These are phyloP conservation scores for Allolobophora icterica DNA, from an alignment of 2,888 invertebrate genomes.

Conservation along the genomic window DNA sequence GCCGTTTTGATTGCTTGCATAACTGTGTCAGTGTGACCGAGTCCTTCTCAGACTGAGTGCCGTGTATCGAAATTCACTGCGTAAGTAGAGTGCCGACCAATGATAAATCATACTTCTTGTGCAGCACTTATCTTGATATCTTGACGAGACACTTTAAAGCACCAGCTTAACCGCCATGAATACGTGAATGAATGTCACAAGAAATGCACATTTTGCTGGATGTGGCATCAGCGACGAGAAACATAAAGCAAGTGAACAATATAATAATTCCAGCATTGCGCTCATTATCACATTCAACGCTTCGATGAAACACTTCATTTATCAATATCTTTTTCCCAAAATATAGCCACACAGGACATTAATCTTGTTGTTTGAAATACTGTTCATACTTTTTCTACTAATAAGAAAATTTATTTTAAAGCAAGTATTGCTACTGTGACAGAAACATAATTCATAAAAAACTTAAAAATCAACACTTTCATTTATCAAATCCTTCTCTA, in stretches of 20 bases:
- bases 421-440: neutral
- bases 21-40: neutral
- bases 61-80: neutral
- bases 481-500: neutral
- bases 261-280: no score
- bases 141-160: neutral
- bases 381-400: neutral
- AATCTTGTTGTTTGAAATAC: neutral
- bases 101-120: neutral
- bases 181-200: neutral
- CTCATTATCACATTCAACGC: neutral
- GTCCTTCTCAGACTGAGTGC: neutral
- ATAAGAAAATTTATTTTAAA: neutral
- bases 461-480: neutral
- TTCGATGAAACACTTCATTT: neutral
- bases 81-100: neutral
- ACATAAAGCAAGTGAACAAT: neutral
- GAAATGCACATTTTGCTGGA: neutral
- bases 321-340: neutral
- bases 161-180: neutral
- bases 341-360: neutral
- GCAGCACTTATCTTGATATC: neutral
- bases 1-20: neutral
- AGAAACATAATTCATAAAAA: neutral
- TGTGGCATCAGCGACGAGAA: neutral